Evolutionary conservation across 2,113 vertebrate species (phyloP).

Genomic region (Caranx melampygus): DNA sequence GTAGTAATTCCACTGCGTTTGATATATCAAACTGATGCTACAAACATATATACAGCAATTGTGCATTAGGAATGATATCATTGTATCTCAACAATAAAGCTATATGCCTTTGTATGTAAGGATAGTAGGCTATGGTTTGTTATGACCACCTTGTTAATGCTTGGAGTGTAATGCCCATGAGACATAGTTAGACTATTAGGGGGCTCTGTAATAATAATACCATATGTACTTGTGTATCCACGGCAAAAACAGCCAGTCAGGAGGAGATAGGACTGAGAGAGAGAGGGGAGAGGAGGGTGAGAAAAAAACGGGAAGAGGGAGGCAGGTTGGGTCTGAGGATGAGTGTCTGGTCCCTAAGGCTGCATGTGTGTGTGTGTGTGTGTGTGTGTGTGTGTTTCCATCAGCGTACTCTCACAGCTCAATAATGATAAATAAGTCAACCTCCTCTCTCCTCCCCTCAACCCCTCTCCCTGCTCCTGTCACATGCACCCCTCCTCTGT

Average conservation of each 20-base stretch:
- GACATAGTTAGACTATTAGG: slow-evolving; percentile 52
- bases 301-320: slow-evolving; percentile 37
- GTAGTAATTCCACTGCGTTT: not conserved
- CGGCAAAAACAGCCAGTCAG: slow-evolving; percentile 39
- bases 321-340: slow-evolving; percentile 65
- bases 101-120: not conserved
- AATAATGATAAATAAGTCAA: slow-evolving; percentile 83
- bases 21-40: not conserved
- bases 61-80: not conserved
- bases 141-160: slow-evolving; percentile 34
- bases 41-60: slow-evolving; percentile 6
- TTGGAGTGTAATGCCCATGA: slow-evolving; percentile 43
- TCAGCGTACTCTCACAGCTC: slow-evolving; percentile 75
- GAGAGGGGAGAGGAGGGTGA: slow-evolving; percentile 12
- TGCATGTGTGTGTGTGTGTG: slow-evolving; percentile 24
- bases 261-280: slow-evolving; percentile 23
- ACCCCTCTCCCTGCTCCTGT: slow-evolving; percentile 67
- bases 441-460: slow-evolving; percentile 61
- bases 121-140: not conserved
- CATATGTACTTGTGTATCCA: slow-evolving; percentile 50
- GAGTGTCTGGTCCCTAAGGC: slow-evolving; percentile 74
- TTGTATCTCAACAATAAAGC: not conserved
- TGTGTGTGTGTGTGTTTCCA: slow-evolving; percentile 38
- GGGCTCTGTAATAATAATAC: slow-evolving; percentile 38
- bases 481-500: slow-evolving; percentile 59